Conservation (phyloP, 2,797 vertebrate genomes). For the Onychomys arenicola region DNA sequence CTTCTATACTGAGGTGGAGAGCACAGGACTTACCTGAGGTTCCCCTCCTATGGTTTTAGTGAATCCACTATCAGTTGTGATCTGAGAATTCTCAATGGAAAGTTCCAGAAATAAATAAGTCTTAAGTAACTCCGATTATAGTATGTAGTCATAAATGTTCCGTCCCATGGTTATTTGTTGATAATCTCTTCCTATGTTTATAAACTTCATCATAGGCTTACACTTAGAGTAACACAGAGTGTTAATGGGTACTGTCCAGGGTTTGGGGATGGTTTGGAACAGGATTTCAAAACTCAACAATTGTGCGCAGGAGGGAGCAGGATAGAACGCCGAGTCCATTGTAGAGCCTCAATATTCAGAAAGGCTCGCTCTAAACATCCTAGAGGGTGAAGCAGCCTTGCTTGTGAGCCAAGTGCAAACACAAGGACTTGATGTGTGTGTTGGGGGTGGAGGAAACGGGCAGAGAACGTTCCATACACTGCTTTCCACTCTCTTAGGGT, state of each 20-base stretch:
- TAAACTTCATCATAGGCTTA: not conserved
- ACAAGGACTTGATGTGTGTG: not conserved
- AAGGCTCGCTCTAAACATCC: not conserved
- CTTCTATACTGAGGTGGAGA: not conserved
- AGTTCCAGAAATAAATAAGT: not conserved
- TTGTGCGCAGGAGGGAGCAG: not conserved
- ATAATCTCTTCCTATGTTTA: not conserved
- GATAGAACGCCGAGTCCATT: not conserved
- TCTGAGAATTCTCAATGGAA: not conserved
- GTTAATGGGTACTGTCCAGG: not conserved
- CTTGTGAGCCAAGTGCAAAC: not conserved
- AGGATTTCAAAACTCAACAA: not conserved
- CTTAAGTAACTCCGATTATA: not conserved
- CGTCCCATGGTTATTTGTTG: conserved; percentile 6
- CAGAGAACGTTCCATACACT: not conserved
- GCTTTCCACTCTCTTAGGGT: not conserved
- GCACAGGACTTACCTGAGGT: not conserved
- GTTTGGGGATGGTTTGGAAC: not conserved
- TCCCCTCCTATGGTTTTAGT: not conserved
- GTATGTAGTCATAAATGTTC: not conserved
- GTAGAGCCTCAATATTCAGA: not conserved
- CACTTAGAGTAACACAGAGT: not conserved
- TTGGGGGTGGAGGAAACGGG: not conserved
- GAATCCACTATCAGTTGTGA: not conserved
- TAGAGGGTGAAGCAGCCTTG: not conserved